Evolutionary conservation across 2,888 invertebrate species (phyloP).

Genomic region (Theretra japonica): DNA sequence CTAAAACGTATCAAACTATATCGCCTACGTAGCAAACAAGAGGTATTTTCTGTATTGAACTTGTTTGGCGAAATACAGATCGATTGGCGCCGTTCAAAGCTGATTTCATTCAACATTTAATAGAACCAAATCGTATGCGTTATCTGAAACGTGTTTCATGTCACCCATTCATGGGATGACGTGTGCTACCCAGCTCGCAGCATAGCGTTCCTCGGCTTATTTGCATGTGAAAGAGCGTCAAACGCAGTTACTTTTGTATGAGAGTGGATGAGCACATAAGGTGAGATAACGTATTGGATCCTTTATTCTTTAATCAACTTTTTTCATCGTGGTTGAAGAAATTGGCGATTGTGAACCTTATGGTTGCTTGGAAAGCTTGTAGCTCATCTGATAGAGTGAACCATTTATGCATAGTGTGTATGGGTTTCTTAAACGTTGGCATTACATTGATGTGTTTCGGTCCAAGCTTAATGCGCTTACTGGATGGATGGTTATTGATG

Average conservation of each 20-base stretch:
- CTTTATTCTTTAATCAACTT: constrained; percentile 10
- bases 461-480: too few relatives aligned
- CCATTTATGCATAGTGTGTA: too few relatives aligned
- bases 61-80: constrained; percentile 10
- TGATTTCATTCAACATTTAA: constrained; percentile 47
- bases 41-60: not conserved
- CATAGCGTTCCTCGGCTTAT: constrained; percentile 45
- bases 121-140: constrained; percentile 72
- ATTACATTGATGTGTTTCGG: too few relatives aligned
- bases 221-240: constrained; percentile 72
- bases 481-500: too few relatives aligned
- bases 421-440: too few relatives aligned
- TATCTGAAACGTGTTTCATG: constrained; percentile 73
- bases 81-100: constrained; percentile 3
- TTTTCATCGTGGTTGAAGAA: not conserved
- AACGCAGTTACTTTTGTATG: constrained; percentile 51
- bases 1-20: not conserved
- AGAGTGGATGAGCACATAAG: constrained; percentile 54
- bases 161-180: constrained; percentile 52
- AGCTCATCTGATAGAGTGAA: too few relatives aligned
- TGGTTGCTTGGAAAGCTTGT: not conserved
- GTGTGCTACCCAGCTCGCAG: constrained; percentile 40
- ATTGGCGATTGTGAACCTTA: not conserved
- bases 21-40: not conserved
- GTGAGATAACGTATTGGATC: constrained; percentile 27